Conservation (phyloP, 2,888 invertebrate genomes). For the Odontocerum albicorne region DNA sequence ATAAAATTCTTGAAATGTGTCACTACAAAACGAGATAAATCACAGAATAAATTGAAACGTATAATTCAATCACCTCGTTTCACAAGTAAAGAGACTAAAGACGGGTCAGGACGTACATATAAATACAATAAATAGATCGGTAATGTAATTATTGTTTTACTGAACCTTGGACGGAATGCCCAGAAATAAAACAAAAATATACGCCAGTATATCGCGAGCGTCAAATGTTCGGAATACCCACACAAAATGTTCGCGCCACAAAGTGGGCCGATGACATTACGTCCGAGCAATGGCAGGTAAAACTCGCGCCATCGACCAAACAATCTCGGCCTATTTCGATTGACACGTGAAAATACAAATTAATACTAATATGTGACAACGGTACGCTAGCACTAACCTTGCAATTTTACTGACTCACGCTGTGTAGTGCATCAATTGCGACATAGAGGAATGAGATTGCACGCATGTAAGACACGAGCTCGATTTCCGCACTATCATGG, state of each 20-base stretch:
- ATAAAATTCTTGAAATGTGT: no score
- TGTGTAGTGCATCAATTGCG: constrained; percentile 37
- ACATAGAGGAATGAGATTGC: constrained; percentile 50
- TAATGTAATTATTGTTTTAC: neutral
- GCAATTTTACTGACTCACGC: constrained; percentile 45
- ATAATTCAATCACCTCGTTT: no score
- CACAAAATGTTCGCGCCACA: constrained; percentile 29
- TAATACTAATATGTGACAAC: constrained; percentile 41
- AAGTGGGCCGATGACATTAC: constrained; percentile 33
- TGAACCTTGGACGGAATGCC: constrained; percentile 24
- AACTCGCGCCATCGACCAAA: constrained; percentile 22
- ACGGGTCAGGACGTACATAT: neutral
- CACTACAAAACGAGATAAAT: no score
- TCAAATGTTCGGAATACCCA: constrained; percentile 16
- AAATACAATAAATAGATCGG: constrained; percentile 7
- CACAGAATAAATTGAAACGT: no score
- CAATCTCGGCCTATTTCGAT: constrained; percentile 14
- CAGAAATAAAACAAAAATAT: constrained; percentile 14
- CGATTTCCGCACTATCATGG: constrained; percentile 53
- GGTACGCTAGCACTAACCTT: constrained; percentile 38
- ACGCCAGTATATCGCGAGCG: neutral
- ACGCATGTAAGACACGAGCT: constrained; percentile 45
- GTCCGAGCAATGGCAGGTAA: constrained; percentile 11
- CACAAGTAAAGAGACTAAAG: no score
- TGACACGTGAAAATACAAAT: constrained; percentile 23